Conservation (phyloP, 1,140 invertebrate genomes). For the Charaxes varanes region DNA sequence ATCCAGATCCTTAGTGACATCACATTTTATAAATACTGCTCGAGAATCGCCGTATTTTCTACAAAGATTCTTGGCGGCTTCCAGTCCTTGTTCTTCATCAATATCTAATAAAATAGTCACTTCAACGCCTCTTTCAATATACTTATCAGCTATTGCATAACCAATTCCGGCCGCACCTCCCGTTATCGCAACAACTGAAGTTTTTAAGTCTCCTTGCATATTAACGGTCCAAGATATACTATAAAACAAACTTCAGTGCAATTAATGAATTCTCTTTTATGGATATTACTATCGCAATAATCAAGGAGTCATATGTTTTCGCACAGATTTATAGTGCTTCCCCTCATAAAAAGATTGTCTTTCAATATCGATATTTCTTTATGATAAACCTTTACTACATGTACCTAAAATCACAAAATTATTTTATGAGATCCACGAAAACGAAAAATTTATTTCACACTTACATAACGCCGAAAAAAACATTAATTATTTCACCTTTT, state of each 20-base stretch:
- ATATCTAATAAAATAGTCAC: slow-evolving; percentile 56
- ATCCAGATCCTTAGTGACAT: slow-evolving; percentile 64
- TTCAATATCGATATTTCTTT: too few relatives aligned
- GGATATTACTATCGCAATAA: too few relatives aligned
- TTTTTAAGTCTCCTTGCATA: slow-evolving; percentile 31
- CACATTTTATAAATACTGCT: slow-evolving; percentile 60
- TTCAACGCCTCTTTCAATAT: slow-evolving; percentile 37
- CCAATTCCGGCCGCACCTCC: slow-evolving; percentile 45
- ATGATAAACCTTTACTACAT: too few relatives aligned
- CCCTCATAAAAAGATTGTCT: too few relatives aligned
- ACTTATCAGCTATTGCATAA: slow-evolving; percentile 36
- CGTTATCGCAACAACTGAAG: slow-evolving; percentile 41
- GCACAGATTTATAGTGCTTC: too few relatives aligned
- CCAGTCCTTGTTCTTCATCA: slow-evolving; percentile 33
- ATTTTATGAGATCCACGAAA: too few relatives aligned
- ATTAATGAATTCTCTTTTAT: too few relatives aligned
- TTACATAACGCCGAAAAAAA: too few relatives aligned
- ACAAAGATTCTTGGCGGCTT: slow-evolving; percentile 49
- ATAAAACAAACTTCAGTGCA: neutral
- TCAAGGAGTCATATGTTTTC: too few relatives aligned
- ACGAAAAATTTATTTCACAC: too few relatives aligned
- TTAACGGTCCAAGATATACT: neutral
- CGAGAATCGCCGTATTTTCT: slow-evolving; percentile 60
- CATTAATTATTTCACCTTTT: too few relatives aligned
- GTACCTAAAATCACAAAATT: too few relatives aligned